Evolutionary conservation across 2,113 vertebrate species (phyloP), one percentile per base, ranked within the genome.

Genomic region (Rutilus rutilus): DNA sequence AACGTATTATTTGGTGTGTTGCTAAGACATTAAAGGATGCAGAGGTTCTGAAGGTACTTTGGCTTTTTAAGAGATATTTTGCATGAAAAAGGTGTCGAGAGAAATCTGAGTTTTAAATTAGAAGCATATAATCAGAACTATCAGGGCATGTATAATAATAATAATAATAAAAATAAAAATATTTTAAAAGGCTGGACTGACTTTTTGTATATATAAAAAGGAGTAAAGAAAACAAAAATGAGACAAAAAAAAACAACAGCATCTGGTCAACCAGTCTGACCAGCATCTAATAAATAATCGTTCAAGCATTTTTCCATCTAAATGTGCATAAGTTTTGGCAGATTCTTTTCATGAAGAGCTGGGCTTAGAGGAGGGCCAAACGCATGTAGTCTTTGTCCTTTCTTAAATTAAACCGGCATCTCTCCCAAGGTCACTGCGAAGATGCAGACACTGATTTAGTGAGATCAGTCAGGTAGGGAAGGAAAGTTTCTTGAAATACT

Each of bases 261-360:
- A n/a, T n/a, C n/a, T n/a, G n/a, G n/a, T n/a, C n/a, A n/a, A n/a
- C n/a, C n/a, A n/a, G 21, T 67, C 62, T 9, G 59, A 82, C 45
- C 79, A 69, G 42, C 42, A n/a, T 69, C 80, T 82, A 69, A 82
- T 82, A 82, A 82, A 82, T 82, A 82, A 82, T 23, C 12, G 60
- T 82, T 82, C 80, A 69, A 82, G 80, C 80, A 54, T 82, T 52
- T 69, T 52, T 47, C 25, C 42, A 82, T 67, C 80, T 52, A 82
- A 69, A 52, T 69, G 80, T 52, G 27, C 80, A 33, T 33, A 27
- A 2, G n/a, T 47, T 69, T 79, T 69, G 36, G 25, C 60, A 67
- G 27, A 82, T 6, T 67, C 42, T 11, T 62, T 45, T 52, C 27
- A 5, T 14, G 7, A 67, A 82, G 62, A 82, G 19, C 10, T 82